Evolutionary conservation across 2,888 invertebrate genomes (phyloP).

Genomic region (Micoletzkya japonica): DNA sequence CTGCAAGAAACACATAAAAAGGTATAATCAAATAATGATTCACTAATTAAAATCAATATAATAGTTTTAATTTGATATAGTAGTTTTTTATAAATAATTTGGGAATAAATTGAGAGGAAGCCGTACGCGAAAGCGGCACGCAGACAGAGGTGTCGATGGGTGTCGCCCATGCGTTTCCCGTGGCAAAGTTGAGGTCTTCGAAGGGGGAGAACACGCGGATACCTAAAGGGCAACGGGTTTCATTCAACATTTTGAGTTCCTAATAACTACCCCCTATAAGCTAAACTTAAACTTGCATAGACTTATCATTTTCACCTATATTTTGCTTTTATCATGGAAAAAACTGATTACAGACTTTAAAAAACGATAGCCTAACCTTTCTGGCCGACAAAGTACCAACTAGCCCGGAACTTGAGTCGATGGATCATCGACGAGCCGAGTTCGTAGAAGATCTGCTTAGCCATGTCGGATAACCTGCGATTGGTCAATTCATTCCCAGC

Average conservation of each 20-base stretch:
- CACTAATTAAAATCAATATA: not conserved
- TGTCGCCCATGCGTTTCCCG: constrained; percentile 65
- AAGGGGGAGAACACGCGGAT: constrained; percentile 29
- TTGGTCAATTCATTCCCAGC: too few relatives aligned
- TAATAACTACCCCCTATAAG: too few relatives aligned
- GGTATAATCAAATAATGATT: not conserved
- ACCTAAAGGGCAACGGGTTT: constrained; percentile 8
- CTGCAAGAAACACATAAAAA: not conserved
- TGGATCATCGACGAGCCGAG: constrained; percentile 70
- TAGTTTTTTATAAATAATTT: not conserved
- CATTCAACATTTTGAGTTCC: too few relatives aligned
- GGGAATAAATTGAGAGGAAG: constrained; percentile 21
- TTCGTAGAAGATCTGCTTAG: constrained; percentile 68
- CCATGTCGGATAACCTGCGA: constrained; percentile 67
- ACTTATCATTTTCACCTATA: not conserved
- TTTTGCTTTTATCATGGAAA: not conserved
- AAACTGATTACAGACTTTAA: not conserved
- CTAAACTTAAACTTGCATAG: too few relatives aligned
- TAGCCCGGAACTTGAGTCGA: constrained; percentile 69
- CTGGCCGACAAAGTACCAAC: constrained; percentile 66
- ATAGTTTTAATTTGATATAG: not conserved
- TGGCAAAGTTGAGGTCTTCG: constrained; percentile 58
- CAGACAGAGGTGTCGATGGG: constrained; percentile 67
- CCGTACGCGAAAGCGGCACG: constrained; percentile 66
- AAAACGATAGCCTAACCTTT: constrained; percentile 29